Conservation (phyloP, 2,113 vertebrate genomes). For the Sylvietta virens region DNA sequence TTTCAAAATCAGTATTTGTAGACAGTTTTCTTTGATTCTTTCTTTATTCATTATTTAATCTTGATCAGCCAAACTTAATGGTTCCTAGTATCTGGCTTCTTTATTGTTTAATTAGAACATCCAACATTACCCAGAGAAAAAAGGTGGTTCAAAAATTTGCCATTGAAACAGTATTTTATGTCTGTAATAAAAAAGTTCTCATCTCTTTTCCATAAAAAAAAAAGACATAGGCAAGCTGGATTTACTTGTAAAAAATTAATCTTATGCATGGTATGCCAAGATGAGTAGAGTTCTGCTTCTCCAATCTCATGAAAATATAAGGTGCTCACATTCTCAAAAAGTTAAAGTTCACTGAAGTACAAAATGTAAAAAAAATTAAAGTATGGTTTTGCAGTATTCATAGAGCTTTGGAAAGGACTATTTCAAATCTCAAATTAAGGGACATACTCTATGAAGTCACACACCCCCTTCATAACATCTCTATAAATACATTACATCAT, state of each 20-base stretch:
- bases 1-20: background rate
- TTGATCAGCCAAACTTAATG: background rate
- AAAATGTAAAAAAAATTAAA: background rate
- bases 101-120: background rate
- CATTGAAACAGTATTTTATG: background rate
- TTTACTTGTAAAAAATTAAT: background rate
- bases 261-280: background rate
- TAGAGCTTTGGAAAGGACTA: background rate
- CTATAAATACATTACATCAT: background rate
- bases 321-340: background rate
- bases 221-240: background rate
- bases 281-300: background rate
- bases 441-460: background rate
- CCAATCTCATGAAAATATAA: background rate
- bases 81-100: background rate
- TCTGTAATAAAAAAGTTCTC: background rate
- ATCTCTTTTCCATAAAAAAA: background rate
- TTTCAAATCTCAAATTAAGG: background rate
- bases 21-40: background rate
- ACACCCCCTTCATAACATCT: background rate
- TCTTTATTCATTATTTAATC: background rate
- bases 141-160: rapidly evolving
- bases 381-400: background rate
- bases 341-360: background rate
- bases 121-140: background rate